These are phyloP conservation scores for Aphyosemion australe DNA, from an alignment of 2,113 vertebrate genomes.

Conservation along the genomic window DNA sequence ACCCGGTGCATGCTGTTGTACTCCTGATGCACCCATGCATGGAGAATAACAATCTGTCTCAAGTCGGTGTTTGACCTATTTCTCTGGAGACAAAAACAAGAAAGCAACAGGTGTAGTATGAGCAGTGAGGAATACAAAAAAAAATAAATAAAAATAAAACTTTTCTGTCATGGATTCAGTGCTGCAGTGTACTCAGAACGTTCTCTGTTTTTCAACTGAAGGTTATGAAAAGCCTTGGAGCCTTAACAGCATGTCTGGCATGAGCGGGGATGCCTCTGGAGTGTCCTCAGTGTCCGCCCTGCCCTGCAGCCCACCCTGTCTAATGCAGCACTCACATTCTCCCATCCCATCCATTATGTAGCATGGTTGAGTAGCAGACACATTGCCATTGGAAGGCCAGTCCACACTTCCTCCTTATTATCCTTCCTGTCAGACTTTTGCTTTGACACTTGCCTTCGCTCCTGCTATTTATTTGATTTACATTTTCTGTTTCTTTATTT, in stretches of 20 bases:
- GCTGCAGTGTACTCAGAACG: conserved; percentile 86
- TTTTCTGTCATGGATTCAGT: conserved; percentile 69
- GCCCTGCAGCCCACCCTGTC: conserved; percentile 88
- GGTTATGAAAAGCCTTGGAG: conserved; percentile 90
- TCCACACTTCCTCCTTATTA: conserved; percentile 56
- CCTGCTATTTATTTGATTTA: conserved; percentile 46
- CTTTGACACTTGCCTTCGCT: conserved; percentile 63
- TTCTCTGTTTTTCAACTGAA: conserved; percentile 91
- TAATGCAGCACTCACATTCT: conserved; percentile 89
- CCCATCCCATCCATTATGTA: conserved; percentile 90
- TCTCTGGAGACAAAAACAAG: conserved; percentile 78
- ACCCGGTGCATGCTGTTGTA: conserved; percentile 74
- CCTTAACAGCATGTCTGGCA: conserved; percentile 88
- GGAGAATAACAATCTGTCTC: conserved; percentile 66
- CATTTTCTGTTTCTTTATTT: conserved; percentile 43
- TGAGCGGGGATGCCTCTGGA: conserved; percentile 85
- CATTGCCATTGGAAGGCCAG: conserved; percentile 79
- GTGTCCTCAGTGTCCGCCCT: conserved; percentile 85
- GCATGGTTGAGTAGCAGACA: conserved; percentile 83
- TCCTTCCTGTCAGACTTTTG: conserved; percentile 55
- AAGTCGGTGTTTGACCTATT: conserved; percentile 71
- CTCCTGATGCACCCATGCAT: conserved; percentile 74
- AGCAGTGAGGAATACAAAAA: conserved; percentile 63
- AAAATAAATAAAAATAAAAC: neutral
- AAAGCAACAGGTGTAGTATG: conserved; percentile 79